Evolutionary conservation across 2,797 vertebrate species (phyloP).

Genomic region (Vespertilio murinus): DNA sequence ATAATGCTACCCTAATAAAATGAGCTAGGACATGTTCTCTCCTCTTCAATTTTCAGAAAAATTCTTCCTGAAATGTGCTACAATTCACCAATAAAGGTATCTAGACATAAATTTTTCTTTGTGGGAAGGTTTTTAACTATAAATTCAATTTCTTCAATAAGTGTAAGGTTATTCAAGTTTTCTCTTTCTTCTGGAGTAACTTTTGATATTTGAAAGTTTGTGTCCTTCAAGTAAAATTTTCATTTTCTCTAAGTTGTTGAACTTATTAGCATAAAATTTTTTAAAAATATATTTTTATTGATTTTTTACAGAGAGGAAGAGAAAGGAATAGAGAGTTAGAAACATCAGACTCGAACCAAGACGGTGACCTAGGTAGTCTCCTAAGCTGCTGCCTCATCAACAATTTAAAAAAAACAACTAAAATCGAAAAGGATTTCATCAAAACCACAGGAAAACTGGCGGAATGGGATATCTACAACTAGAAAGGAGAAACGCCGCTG

Average conservation of each 20-base stretch:
- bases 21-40: not conserved
- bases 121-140: not conserved
- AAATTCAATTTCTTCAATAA: constrained; percentile 37
- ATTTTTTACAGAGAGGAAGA: too few relatives aligned
- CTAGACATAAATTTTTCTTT: not conserved
- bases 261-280: not conserved
- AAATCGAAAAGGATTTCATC: too few relatives aligned
- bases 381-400: too few relatives aligned
- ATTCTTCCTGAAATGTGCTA: not conserved
- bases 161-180: not conserved
- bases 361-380: too few relatives aligned
- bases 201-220: not conserved
- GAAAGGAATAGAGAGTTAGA: too few relatives aligned
- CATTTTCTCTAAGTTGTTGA: constrained; percentile 34
- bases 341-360: too few relatives aligned
- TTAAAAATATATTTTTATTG: too few relatives aligned
- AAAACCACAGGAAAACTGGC: too few relatives aligned
- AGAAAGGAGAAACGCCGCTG: too few relatives aligned
- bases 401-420: too few relatives aligned
- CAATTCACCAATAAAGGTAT: not conserved
- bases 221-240: constrained; percentile 1
- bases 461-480: too few relatives aligned
- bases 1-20: constrained; percentile 3
- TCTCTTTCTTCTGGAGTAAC: not conserved
- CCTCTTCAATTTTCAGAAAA: constrained; percentile 19